phyloP scores from a whole-genome alignment of 2,888 invertebrate species.

The Trachelus iudaicus region DNA sequence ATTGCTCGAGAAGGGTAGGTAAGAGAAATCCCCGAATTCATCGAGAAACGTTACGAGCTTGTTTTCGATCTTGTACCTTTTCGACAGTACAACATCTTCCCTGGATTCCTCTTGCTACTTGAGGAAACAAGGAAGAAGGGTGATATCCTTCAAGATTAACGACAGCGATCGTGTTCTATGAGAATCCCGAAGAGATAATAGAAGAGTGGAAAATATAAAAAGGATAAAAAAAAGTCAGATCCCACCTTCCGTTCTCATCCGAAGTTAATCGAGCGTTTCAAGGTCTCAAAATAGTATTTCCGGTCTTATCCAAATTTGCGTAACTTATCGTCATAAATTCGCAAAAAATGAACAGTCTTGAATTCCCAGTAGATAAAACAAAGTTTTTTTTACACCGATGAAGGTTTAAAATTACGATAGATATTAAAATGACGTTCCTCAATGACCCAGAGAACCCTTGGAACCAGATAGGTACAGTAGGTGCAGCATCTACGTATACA shows the following conservation, averaged over 20 bases:
- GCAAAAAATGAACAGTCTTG: not conserved
- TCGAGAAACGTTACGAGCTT: conserved; percentile 2
- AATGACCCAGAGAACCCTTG: not conserved
- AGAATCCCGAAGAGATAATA: not conserved
- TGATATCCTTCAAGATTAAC: not conserved
- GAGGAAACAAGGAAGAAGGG: not conserved
- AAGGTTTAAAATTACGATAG: not conserved
- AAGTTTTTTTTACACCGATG: not conserved
- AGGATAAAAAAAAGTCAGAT: not conserved
- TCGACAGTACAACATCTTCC: not conserved
- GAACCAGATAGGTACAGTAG: not conserved
- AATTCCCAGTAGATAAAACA: not conserved
- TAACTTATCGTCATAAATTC: not conserved
- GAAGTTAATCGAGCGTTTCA: not conserved
- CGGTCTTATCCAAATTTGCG: not conserved
- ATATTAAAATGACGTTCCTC: not conserved
- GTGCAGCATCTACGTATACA: not conserved
- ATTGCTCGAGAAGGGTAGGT: not conserved
- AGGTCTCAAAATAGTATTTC: not conserved
- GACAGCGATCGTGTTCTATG: not conserved
- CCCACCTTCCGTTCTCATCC: not conserved
- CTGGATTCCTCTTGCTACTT: not conserved
- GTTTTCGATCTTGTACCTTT: conserved; percentile 6
- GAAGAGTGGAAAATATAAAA: not conserved
- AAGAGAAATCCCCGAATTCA: not conserved